A percentile compares a stretch with the other conserved stretches of the same genome.
These are phyloP conservation scores for Abrostola tripartita DNA, from an alignment of 2,888 invertebrate genomes.

Conservation along the genomic window DNA sequence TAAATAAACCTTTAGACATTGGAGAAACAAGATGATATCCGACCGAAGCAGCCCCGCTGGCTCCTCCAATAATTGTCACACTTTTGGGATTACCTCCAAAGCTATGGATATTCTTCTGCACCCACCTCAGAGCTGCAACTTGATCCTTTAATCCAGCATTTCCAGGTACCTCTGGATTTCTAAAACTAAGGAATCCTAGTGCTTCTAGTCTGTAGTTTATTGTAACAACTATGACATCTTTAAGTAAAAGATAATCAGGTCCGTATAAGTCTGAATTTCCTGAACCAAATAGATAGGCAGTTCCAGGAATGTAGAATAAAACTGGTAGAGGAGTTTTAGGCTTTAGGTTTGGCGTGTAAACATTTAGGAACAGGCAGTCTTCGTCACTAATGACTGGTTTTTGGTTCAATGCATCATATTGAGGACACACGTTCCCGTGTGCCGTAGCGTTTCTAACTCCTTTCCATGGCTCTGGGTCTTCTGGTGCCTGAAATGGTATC, in stretches of 20 bases:
- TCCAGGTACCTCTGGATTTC: conserved; percentile 86
- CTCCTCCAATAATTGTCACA: conserved; percentile 69
- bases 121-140: conserved; percentile 68
- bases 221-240: conserved; percentile 86
- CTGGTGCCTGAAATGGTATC: conserved; percentile 20
- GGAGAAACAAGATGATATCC: conserved; percentile 68
- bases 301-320: conserved; percentile 73
- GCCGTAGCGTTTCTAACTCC: conserved; percentile 22
- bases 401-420: conserved; percentile 11
- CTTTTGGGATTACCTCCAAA: conserved; percentile 70
- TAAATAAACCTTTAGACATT: conserved; percentile 70
- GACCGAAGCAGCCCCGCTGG: conserved; percentile 67
- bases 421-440: conserved; percentile 31
- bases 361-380: conserved; percentile 55
- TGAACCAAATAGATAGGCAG: conserved; percentile 67
- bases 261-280: conserved; percentile 82
- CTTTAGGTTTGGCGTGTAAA: conserved; percentile 13
- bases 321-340: conserved; percentile 57
- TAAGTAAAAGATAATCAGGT: conserved; percentile 86
- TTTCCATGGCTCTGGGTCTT: conserved; percentile 23
- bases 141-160: conserved; percentile 88
- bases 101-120: conserved; percentile 63
- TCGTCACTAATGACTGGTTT: conserved; percentile 44
- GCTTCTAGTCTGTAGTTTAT: conserved; percentile 86
- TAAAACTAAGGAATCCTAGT: conserved; percentile 86